phyloP scores from a whole-genome alignment of 2,888 invertebrate genomes.

The Chaetoderma sp. region DNA sequence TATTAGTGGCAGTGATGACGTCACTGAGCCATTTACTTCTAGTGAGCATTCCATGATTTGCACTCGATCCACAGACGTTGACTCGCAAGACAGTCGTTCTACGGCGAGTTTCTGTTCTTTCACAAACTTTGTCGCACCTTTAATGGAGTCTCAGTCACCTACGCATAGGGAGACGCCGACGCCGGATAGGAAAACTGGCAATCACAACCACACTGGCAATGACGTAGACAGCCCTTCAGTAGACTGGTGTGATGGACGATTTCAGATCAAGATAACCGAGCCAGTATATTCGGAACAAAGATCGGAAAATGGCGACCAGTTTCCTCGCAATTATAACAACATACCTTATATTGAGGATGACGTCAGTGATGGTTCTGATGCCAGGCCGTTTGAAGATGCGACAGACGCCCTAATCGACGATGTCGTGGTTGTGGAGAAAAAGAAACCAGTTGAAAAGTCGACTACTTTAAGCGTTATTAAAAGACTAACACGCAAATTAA shows the following conservation, averaged over 20 bases:
- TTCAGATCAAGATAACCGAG: not conserved
- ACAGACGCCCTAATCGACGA: no score
- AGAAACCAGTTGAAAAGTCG: no score
- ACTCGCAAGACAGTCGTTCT: no score
- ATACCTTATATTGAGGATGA: constrained; percentile 1
- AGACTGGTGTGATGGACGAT: no score
- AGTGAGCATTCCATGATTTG: not conserved
- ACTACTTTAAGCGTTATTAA: no score
- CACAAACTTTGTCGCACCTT: not conserved
- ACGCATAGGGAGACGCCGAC: not conserved
- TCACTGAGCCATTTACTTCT: not conserved
- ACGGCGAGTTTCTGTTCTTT: not conserved
- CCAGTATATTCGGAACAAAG: not conserved
- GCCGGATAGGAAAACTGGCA: not conserved
- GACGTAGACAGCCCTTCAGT: no score
- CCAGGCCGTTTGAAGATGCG: no score
- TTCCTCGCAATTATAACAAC: not conserved
- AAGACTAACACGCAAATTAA: no score
- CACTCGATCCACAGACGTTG: no score
- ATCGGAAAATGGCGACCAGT: not conserved
- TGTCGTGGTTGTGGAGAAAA: no score
- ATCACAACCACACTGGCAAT: no score
- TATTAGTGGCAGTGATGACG: not conserved
- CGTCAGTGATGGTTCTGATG: no score
- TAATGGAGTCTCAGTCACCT: not conserved